A percentile compares a stretch with the other conserved stretches of the same genome.
These are phyloP conservation scores for Aldrovandia affinis DNA, from an alignment of 2,797 vertebrate genomes.

Conservation along the genomic window DNA sequence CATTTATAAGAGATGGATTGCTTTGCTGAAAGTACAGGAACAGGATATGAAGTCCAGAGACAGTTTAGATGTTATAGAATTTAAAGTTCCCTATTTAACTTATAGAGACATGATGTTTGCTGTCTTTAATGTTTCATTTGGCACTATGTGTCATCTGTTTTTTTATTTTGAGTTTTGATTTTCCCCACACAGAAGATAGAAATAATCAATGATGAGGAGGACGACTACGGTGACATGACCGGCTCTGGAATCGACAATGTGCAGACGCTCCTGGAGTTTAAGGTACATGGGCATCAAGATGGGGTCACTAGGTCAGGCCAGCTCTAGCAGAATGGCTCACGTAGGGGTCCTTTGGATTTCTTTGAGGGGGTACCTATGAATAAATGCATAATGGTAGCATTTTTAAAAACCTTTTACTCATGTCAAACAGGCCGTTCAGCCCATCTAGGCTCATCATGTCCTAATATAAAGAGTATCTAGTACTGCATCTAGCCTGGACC, in stretches of 20 bases:
- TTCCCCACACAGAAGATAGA: conserved; percentile 85
- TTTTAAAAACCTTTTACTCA: no score
- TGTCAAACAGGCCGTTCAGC: no score
- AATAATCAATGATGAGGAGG: conserved; percentile 86
- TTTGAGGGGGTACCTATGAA: neutral
- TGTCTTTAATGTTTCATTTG: neutral
- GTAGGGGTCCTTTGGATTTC: neutral
- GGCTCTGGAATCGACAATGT: conserved; percentile 89
- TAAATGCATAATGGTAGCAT: no score
- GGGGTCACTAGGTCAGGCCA: neutral
- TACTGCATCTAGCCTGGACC: no score
- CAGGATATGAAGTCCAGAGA: no score
- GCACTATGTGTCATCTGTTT: neutral
- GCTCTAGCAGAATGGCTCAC: neutral
- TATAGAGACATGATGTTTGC: neutral
- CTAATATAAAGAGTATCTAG: no score
- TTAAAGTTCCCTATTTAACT: no score
- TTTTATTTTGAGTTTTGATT: neutral
- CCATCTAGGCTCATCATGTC: no score
- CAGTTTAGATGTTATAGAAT: no score
- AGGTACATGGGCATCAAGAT: conserved; percentile 74
- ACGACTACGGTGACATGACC: conserved; percentile 75
- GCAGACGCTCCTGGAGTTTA: conserved; percentile 90
- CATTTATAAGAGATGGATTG: no score
- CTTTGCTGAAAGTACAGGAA: no score